phyloP scores from a whole-genome alignment of 2,113 vertebrate species.

The Rhea americana region DNA sequence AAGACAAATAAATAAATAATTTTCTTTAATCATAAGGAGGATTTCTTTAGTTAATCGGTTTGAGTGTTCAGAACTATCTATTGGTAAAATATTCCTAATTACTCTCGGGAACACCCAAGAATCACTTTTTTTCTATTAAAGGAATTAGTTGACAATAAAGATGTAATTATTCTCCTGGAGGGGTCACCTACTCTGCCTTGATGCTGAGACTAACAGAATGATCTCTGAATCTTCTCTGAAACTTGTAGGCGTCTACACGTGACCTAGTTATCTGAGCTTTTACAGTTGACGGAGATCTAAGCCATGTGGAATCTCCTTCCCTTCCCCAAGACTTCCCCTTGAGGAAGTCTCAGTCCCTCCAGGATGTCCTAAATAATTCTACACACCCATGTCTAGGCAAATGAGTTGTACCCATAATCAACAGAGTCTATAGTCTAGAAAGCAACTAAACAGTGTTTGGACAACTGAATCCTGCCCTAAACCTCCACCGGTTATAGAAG shows the following conservation, averaged over 20 bases:
- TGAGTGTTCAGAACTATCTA: not conserved
- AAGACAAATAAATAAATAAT: not conserved
- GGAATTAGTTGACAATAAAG: not conserved
- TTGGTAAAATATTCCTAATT: not conserved
- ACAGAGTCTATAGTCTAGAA: not conserved
- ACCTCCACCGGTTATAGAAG: not conserved
- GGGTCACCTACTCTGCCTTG: not conserved
- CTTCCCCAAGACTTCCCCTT: no score
- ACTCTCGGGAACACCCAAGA: not conserved
- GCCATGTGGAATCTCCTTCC: no score
- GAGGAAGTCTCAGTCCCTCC: not conserved
- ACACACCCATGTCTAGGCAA: not conserved
- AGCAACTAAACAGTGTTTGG: not conserved
- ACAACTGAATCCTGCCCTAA: not conserved
- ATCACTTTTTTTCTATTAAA: not conserved
- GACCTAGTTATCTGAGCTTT: not conserved
- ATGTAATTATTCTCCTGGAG: not conserved
- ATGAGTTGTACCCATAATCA: not conserved
- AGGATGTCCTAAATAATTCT: not conserved
- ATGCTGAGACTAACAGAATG: not conserved
- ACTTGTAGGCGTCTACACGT: rapidly evolving
- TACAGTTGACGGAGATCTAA: not conserved
- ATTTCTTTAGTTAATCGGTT: not conserved
- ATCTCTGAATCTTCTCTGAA: not conserved
- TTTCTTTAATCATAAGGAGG: not conserved